Evolutionary conservation across 2,888 invertebrate genomes (phyloP), one percentile per base, ranked within the genome.

Genomic region (Chloromyia formosa): DNA sequence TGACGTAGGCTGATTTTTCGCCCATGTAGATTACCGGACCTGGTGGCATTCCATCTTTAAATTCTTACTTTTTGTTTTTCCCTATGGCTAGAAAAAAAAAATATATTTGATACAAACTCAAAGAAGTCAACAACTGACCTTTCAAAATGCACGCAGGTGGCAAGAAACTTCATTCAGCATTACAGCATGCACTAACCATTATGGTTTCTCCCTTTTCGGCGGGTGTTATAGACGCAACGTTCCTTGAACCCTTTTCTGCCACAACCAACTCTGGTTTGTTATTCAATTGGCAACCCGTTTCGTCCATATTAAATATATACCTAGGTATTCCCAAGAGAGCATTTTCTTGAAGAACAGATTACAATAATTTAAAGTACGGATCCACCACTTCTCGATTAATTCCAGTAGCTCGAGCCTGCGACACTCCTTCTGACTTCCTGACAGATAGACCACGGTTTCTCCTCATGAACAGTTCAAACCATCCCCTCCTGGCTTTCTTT

Each of bases 131-230:
- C n/a, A n/a, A n/a, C n/a, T n/a, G n/a, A n/a, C 81, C 81, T 77
- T 81, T 80, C 60, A 81, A 77, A 62, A 82, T 77, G 18, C 78
- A 76, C 23, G 76, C 78, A 7, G 80, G 80, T 4, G 81, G 81
- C 20, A 82, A 58, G 77, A 81, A 81, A 27, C 49, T 73, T 16
- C 82, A 82, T 75, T 80, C 79, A 7, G 81, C 83, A 78, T 81
- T 84, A 75, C 82, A 83, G 74, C 82, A 83, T 1, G 79, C 81
- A 45, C 82, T 53, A 5, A 16, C 53, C 4, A 10, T 53, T 3
- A 53, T 10, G 2, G 53, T 53, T 53, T 53, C 53, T 3, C 53
- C 53, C 10, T 53, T 53, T 16, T 53, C 53, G 53, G 53, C 53
- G 10, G 53, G 10, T 3, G 53, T 53, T 3, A 53, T 10, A 3